Evolutionary conservation across 2,797 vertebrate species (phyloP), one percentile per base, ranked within the genome.

Genomic region (Hemibagrus guttatus): DNA sequence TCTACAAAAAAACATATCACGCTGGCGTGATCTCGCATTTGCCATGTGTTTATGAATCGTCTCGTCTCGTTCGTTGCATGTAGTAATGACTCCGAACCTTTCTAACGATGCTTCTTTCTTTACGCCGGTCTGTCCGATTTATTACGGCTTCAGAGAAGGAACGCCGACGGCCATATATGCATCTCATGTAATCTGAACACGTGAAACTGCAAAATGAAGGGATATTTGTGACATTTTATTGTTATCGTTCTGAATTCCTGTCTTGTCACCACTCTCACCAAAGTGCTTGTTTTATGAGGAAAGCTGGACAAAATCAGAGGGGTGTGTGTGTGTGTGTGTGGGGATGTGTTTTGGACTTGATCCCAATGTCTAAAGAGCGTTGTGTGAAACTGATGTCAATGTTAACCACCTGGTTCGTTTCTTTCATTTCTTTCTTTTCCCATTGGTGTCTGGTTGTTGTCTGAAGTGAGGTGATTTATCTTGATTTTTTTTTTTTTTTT

Each of bases 241-340:
- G 58, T 39, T 46, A 7, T 69, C 54, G 28, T 84, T 83, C 56
- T 79, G 74, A 90, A 92, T 90, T 94, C 91, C 86, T 91, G 91
- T 92, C 91, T 93, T 92, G 92, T 92, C 95, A 92, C 93, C 94
- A 93, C 93, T 94, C 89, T 96, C 95, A 96, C 95, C 95, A 92
- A 96, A 96, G 95, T 96, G 95, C 95, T 96, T 93, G 93, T 95
- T 95, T 91, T 94, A 81, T 83, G 81, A 94, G 64, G 91, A 93
- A 92, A 87, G 92, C 91, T 93, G 91, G 91, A 93, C 79, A 66
- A 56, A 79, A 88, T 94, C 89, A 89, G 76, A 86, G 90, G 87
- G 91, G 79, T 68, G 59, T 35, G 56, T 79, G 28, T 59, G 46
- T 49, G 46, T 74, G 42, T 42, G 71, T 52, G 71, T 72, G 1